Evolutionary conservation across 2,888 invertebrate genomes (phyloP), one percentile per base, ranked within the genome.

Genomic region (Agrochola litura): DNA sequence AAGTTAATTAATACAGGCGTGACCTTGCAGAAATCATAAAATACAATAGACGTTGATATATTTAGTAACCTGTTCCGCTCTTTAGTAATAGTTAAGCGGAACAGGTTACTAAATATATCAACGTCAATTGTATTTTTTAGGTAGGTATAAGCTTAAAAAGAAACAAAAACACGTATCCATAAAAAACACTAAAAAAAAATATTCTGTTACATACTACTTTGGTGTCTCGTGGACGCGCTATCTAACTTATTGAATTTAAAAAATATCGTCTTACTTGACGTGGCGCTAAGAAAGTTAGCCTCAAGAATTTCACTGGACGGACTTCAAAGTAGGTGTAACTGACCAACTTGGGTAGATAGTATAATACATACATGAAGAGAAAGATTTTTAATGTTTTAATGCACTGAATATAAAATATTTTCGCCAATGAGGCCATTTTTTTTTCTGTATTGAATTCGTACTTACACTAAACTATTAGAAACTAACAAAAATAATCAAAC

Each of bases 201-300:
- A 43, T 10, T n/a, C 16, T n/a, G 10, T 25, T 25, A 25, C n/a
- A 10, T n/a, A 43, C 9, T 25, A 25, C 10, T 58, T 54, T 41
- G 25, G 37, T n/a, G 14, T 68, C 41, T 69, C 19, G n/a, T 12
- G n/a, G 41, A 19, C n/a, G 3, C 10, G 30, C 16, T 16, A 9
- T n/a, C 25, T 64, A 56, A 30, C 10, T 43, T 43, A 66, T 60
- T 56, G 60, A 66, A 76, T 76, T 73, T 43, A 41, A 73, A 75
- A 30, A 66, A 54, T 65, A 76, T 56, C 43, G 25, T 25, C 22
- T 60, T 73, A n/a, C 52, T n/a, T 54, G n/a, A 54, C 43, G 52
- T 46, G 25, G 16, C 4, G 22, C 41, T 58, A 43, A 19, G n/a
- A 30, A 74, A 30, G 37, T 67, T 61, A 61, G 61, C 54, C 25